Base-by-base conservation (phyloP, 2,888 invertebrate species). In the Leptogaster cylindrica region DNA sequence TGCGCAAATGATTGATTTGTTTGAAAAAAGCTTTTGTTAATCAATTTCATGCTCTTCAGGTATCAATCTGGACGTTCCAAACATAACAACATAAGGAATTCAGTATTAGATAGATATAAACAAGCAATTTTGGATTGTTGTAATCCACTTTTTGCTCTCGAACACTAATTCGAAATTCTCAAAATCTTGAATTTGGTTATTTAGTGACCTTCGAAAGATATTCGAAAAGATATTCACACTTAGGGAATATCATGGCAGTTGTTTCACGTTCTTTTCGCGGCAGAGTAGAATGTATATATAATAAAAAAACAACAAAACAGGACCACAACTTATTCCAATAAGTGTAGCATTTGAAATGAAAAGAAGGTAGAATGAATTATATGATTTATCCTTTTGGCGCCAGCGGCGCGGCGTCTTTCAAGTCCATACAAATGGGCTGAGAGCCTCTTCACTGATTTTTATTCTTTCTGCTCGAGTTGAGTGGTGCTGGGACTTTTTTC, bases 351-450 rank as follows among this genome's bases (percentile, higher is more conserved):
- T 41, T 41, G 58, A 58, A 41, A 58, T 58, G 58, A 39, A 58
- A 58, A 36, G 48, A 64, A 65, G 50, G 65, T 50, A 50, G 27
- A 65, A 65, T 33, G 48, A 64, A 70, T 67, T 67, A 70, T 70
- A 70, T 67, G 70, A 70, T 70, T 70, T 70, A 70, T 70, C 67
- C 70, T 70, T 70, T 70, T 70, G 70, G 70, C 70, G 70, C 70
- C 70, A 70, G 70, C 70, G 70, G 70, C 70, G 67, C 70, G 70
- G 67, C 48, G 20, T 66, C 70, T 70, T 70, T 70, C 44, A 70
- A 65, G 65, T 69, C 67, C 10, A 27, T 58, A 65, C 68, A 65
- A 58, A 58, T 58, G 58, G 58, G 25, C 58, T 58, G n/a, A n/a
- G 39, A 23, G 18, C 25, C 39, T 39, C 25, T 39, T 14, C 12